A percentile compares a stretch with the other conserved stretches of the same genome.
Conservation (phyloP, 2,888 invertebrate genomes). For the Drosophila nigritarsus region DNA sequence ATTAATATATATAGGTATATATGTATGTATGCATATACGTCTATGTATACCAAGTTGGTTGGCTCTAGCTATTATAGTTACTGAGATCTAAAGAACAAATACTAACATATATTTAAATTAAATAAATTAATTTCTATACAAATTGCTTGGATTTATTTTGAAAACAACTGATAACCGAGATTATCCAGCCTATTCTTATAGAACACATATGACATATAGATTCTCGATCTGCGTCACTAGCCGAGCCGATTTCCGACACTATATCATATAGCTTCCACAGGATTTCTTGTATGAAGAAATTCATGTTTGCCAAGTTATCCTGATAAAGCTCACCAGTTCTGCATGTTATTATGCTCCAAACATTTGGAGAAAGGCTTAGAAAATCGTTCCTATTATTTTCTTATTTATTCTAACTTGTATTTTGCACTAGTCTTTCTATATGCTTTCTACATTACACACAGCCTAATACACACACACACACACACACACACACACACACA, state of each 20-base stretch:
- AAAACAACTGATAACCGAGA: not conserved
- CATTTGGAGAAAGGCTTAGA: not conserved
- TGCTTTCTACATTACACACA: constrained; percentile 5
- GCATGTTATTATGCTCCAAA: not conserved
- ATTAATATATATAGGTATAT: not conserved
- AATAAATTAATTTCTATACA: too few relatives aligned
- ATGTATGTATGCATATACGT: not conserved
- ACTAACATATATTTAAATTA: not conserved
- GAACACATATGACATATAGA: not conserved
- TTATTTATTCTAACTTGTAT: not conserved
- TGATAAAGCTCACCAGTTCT: not conserved
- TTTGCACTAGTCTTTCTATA: not conserved
- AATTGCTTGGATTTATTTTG: too few relatives aligned
- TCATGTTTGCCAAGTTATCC: not conserved
- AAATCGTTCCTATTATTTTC: not conserved
- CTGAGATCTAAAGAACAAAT: not conserved
- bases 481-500: constrained; percentile 23
- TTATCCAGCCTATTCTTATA: not conserved
- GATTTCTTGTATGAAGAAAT: not conserved
- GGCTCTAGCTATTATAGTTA: not conserved
- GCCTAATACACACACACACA: constrained; percentile 16
- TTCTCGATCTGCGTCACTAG: not conserved
- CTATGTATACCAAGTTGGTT: not conserved
- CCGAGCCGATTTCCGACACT: not conserved
- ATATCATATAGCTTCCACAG: not conserved